These are phyloP conservation scores for Nycticorax nycticorax DNA, from an alignment of 2,113 vertebrate species.

Conservation along the genomic window DNA sequence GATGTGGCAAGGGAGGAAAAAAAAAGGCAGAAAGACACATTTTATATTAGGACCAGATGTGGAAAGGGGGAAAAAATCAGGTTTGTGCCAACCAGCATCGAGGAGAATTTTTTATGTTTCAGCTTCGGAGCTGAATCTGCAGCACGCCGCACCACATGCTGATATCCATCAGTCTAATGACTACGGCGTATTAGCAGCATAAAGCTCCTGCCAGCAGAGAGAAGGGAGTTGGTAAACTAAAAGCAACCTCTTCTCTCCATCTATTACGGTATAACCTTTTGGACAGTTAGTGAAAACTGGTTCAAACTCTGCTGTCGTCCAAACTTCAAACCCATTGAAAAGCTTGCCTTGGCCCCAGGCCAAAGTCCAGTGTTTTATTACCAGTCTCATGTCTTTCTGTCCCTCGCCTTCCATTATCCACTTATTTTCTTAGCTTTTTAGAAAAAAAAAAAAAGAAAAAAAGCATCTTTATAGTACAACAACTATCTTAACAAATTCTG, in stretches of 20 bases:
- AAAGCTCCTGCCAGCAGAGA: neutral
- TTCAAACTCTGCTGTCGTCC: constrained; percentile 25
- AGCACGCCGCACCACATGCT: neutral
- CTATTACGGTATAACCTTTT: neutral
- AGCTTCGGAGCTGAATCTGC: neutral
- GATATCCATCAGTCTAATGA: constrained; percentile 2
- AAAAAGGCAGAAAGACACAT: neutral
- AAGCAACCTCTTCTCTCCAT: neutral
- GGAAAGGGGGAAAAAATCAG: neutral
- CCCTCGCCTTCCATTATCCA: neutral
- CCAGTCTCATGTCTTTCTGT: constrained; percentile 34
- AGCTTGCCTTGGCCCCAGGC: constrained; percentile 26
- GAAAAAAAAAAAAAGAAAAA: neutral
- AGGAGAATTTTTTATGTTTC: neutral
- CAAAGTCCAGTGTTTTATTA: constrained; percentile 33
- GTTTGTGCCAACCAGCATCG: constrained; percentile 30
- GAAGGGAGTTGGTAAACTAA: constrained; percentile 11
- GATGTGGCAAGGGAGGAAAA: neutral
- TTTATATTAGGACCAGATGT: constrained; percentile 59
- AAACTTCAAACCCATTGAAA: constrained; percentile 47
- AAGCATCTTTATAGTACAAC: constrained; percentile 1
- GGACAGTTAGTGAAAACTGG: constrained; percentile 11
- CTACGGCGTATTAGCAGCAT: neutral
- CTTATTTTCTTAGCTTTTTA: constrained; percentile 40
- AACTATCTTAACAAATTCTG: constrained; percentile 15